Evolutionary conservation across 2,113 vertebrate genomes (phyloP), one percentile per base, ranked within the genome.

Genomic region (Tauraco erythrolophus): DNA sequence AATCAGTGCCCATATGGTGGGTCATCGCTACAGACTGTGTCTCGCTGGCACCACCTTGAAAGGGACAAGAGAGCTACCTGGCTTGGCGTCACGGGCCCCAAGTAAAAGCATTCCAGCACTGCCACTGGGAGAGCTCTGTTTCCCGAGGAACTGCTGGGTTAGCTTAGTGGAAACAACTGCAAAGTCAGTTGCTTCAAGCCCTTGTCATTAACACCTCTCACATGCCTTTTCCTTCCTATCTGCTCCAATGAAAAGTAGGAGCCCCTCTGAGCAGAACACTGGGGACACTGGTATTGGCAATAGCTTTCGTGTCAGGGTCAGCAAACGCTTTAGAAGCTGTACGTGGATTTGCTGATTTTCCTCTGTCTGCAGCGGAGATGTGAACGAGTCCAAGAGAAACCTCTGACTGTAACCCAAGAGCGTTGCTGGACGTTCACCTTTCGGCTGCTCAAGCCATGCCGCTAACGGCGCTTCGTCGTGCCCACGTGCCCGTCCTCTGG

Each of bases 381-480:
- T 27, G 35, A 87, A 61, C 0, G 0, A 76, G 69, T 94, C 84
- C 89, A 84, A 84, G 75, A 86, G 92, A 94, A 96, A 31, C 57
- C 53, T 83, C 60, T 81, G 57, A 89, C 75, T 3, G 39, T 86
- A 95, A 94, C 92, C 80, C 86, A 80, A 92, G 60, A 56, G 48
- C 61, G 56, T 84, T 91, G 71, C 85, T 94, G 94, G 79, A 91
- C 94, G 77, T 84, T 75, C 57, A 10, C 51, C 4, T 80, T 88
- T 88, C 78, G n/a, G n/a, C 84, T 82, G 77, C 43, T 94, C 94
- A 83, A 80, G 74, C 87, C 5, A 0, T 76, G 87, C 84, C 0
- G 22, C 77, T 94, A 69, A 60, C 16, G 74, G 77, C 65, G 85
- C 78, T 95, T 88, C 89, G 84, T 96, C 92, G 82, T 57, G 88